Evolutionary conservation across 2,888 invertebrate species (phyloP), one percentile per base, ranked within the genome.

Genomic region (Heliconius erato): DNA sequence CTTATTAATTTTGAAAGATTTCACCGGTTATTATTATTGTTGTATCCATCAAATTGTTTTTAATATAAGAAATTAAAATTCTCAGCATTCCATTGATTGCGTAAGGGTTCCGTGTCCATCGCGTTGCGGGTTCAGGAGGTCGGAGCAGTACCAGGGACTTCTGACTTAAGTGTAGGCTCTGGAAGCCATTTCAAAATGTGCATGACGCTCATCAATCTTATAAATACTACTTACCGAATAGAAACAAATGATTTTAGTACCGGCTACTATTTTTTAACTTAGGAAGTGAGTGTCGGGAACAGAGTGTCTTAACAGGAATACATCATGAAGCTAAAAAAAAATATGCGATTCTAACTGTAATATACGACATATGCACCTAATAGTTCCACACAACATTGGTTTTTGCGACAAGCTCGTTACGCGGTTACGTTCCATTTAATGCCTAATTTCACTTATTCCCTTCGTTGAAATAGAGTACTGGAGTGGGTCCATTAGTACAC

Each of bases 1-100:
- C 86, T 86, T 85, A 86, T 87, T 87, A 87, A 86, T 85, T 85
- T 85, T 85, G 59, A 35, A 67, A 74, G 79, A 44, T 80, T 77
- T 76, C 77, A 23, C 59, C 59, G n/a, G 11, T 77, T 76, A 28
- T 59, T 54, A 76, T 76, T 76, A 81, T 68, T 14, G 35, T 26
- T 35, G 35, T 35, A n/a, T 59, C 4, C 14, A 16, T 16, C 0
- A n/a, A 12, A 32, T 32, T 59, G 63, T 28, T 76, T 59, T 19
- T 59, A 23, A 54, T 54, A 32, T n/a, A 63, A 63, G n/a, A n/a
- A 9, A 63, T 11, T 11, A 63, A 63, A n/a, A 63, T n/a, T n/a
- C 11, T n/a, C 2, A 63, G 63, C 2, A 63, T 23, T 63, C 63
- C 2, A 28, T 32, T 32, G 32, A 28, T 28, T 28, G 1, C 28